Evolutionary conservation across 2,797 vertebrate genomes (phyloP).

Genomic region (Strix occidentalis): DNA sequence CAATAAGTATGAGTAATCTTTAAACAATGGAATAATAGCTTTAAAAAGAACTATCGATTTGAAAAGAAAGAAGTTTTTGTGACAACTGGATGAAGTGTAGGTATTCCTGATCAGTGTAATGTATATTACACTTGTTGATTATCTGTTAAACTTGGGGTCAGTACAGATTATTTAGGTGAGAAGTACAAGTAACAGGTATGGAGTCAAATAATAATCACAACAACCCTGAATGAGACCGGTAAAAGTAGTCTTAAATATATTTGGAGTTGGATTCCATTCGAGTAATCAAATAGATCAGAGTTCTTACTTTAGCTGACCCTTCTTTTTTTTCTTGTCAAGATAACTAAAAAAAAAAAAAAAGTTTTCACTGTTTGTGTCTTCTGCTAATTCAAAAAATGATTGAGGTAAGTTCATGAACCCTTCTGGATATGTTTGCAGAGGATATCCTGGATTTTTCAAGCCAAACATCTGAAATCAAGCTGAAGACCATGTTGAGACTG

Average conservation of each 20-base stretch:
- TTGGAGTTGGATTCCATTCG: neutral
- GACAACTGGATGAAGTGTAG: neutral
- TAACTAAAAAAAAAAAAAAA: neutral
- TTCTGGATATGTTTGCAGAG: constrained; percentile 42
- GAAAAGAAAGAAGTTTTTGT: neutral
- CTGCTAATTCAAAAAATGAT: neutral
- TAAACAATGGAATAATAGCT: neutral
- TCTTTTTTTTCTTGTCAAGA: neutral
- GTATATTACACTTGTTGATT: neutral
- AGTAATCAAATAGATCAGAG: neutral
- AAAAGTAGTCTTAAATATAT: neutral
- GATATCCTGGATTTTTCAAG: neutral
- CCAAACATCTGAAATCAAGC: constrained; percentile 18
- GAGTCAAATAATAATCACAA: neutral
- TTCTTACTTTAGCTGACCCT: neutral
- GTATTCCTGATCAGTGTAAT: neutral
- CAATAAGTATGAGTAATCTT: neutral
- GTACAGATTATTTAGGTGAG: neutral
- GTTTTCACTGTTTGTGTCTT: neutral
- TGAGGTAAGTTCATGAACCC: neutral
- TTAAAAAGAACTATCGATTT: neutral
- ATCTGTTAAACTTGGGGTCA: neutral
- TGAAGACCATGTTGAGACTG: neutral
- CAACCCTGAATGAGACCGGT: neutral
- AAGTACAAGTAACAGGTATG: neutral